phyloP scores from a whole-genome alignment of 2,888 invertebrate genomes.

The Sclerodermus sp. region DNA sequence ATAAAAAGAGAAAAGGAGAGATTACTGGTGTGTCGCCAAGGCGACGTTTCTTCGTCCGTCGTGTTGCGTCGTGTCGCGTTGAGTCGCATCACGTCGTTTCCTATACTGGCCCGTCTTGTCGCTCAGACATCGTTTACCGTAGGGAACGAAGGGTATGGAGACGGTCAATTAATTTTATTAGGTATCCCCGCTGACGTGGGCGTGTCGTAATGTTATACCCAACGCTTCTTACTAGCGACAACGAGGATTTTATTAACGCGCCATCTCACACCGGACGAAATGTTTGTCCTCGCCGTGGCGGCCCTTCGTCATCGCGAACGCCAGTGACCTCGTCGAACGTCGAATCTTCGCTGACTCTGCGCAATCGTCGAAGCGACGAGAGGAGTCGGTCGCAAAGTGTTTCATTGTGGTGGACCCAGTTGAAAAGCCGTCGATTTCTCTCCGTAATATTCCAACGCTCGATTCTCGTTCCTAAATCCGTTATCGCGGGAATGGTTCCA shows the following conservation, averaged over 20 bases:
- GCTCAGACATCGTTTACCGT: conserved; percentile 7
- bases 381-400: no score
- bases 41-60: conserved; percentile 1
- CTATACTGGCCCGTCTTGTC: no score
- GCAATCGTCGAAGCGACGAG: background rate
- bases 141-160: conserved; percentile 16
- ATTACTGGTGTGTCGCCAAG: no score
- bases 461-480: no score
- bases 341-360: conserved; percentile 1
- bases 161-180: conserved; percentile 40
- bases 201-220: conserved; percentile 12
- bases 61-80: no score
- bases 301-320: conserved; percentile 15
- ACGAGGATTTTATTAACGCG: conserved; percentile 37
- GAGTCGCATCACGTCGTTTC: no score
- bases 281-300: conserved; percentile 36
- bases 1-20: no score
- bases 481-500: no score
- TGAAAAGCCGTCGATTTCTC: no score
- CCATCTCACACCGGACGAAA: conserved; percentile 33
- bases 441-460: no score
- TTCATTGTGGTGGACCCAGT: no score
- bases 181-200: conserved; percentile 18
- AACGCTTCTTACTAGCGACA: conserved; percentile 6
- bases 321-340: background rate